A percentile compares a stretch with the other conserved stretches of the same genome.
These are phyloP conservation scores for Cantharis rufa DNA, from an alignment of 2,888 invertebrate species.

Conservation along the genomic window DNA sequence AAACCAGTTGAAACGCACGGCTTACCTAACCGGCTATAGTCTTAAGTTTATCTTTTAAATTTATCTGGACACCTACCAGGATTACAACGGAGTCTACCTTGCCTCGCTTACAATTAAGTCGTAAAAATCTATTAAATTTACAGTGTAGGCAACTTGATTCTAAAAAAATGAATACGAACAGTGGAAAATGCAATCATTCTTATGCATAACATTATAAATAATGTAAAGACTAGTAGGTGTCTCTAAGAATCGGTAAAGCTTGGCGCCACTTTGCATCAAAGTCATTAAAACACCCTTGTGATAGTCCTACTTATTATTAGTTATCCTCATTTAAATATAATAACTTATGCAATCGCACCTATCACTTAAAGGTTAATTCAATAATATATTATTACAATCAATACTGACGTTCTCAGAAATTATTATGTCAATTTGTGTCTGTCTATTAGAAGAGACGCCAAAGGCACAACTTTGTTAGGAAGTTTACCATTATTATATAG, in stretches of 20 bases:
- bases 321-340: constrained; percentile 23
- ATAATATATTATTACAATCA: background rate
- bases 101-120: background rate
- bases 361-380: background rate
- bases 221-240: constrained; percentile 21
- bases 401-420: background rate
- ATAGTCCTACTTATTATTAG: constrained; percentile 16
- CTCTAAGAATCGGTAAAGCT: constrained; percentile 18
- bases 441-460: background rate
- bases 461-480: background rate
- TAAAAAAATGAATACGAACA: constrained; percentile 3
- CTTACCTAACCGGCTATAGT: background rate
- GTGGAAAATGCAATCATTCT: constrained; percentile 10
- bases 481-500: background rate
- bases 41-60: background rate
- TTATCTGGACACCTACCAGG: background rate
- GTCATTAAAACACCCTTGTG: constrained; percentile 12
- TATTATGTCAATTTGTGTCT: background rate
- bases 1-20: background rate
- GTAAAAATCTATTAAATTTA: background rate
- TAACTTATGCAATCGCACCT: constrained; percentile 20
- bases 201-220: constrained; percentile 19
- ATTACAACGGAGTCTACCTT: background rate
- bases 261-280: constrained; percentile 23
- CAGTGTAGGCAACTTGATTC: background rate